Evolutionary conservation across 2,888 invertebrate species (phyloP).

Genomic region (Sympetrum striolatum): DNA sequence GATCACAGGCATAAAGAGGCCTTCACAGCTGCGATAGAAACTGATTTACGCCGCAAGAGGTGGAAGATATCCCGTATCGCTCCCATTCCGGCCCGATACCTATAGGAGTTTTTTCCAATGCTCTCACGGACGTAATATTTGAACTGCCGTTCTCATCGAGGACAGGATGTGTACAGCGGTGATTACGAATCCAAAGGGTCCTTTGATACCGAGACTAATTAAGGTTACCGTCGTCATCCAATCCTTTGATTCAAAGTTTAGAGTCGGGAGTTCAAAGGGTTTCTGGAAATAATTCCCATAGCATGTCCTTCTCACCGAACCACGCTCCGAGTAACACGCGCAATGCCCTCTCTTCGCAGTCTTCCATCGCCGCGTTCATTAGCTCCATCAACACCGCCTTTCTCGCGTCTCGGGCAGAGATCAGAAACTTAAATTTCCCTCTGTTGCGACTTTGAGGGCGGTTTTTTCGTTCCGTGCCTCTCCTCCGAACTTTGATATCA

Average conservation of each 20-base stretch:
- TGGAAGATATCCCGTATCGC: no score
- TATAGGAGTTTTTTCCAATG: background rate
- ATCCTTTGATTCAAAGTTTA: constrained; percentile 21
- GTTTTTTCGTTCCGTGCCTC: no score
- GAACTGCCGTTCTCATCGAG: background rate
- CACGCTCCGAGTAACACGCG: background rate
- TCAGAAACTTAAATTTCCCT: no score
- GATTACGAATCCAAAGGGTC: background rate
- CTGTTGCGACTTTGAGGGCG: no score
- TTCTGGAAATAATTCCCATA: background rate
- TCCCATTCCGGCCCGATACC: no score
- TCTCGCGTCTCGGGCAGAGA: no score
- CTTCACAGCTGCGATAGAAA: no score
- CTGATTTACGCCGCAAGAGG: no score
- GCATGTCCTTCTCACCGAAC: background rate
- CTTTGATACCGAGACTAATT: constrained; percentile 27
- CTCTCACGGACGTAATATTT: background rate
- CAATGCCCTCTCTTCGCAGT: background rate
- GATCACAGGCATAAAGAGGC: no score
- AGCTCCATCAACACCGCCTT: background rate
- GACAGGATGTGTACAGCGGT: background rate
- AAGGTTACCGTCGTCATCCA: constrained; percentile 6
- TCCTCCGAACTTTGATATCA: no score
- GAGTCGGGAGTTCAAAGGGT: background rate
- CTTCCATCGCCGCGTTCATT: background rate